Percentiles rank a stretch among this genome's conserved stretches.
phyloP scores from a whole-genome alignment of 2,113 vertebrate species.

The Camarhynchus parvulus region DNA sequence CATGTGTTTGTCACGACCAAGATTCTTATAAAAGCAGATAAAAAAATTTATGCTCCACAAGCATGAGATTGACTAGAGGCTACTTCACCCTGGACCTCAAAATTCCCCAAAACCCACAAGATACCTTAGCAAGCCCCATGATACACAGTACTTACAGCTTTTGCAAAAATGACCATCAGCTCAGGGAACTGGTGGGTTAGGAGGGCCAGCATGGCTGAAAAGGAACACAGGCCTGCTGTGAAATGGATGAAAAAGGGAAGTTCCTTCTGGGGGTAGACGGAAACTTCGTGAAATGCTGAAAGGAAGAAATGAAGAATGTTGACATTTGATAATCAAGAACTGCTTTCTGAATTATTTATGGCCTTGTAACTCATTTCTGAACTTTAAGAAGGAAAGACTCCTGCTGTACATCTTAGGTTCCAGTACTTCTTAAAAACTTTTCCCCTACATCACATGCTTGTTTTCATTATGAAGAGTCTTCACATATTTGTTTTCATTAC shows the following conservation, averaged over 20 bases:
- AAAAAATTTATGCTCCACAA: background rate
- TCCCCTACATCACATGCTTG: background rate
- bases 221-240: constrained; percentile 97
- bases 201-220: constrained; percentile 96
- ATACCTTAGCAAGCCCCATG: constrained; percentile 22
- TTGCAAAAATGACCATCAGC: constrained; percentile 96
- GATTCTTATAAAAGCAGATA: background rate
- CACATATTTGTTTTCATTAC: background rate
- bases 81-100: background rate
- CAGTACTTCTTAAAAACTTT: background rate
- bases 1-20: background rate
- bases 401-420: background rate
- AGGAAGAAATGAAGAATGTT: background rate
- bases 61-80: background rate
- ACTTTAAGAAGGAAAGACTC: background rate
- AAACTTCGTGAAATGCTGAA: constrained; percentile 97
- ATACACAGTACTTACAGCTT: constrained; percentile 84
- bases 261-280: constrained; percentile 98
- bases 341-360: background rate
- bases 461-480: background rate
- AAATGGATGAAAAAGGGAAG: constrained; percentile 99
- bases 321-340: background rate
- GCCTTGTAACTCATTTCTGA: background rate
- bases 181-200: constrained; percentile 99
- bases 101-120: background rate